These are phyloP conservation scores for Cacatua alba DNA, from an alignment of 2,113 vertebrate species.

Conservation along the genomic window DNA sequence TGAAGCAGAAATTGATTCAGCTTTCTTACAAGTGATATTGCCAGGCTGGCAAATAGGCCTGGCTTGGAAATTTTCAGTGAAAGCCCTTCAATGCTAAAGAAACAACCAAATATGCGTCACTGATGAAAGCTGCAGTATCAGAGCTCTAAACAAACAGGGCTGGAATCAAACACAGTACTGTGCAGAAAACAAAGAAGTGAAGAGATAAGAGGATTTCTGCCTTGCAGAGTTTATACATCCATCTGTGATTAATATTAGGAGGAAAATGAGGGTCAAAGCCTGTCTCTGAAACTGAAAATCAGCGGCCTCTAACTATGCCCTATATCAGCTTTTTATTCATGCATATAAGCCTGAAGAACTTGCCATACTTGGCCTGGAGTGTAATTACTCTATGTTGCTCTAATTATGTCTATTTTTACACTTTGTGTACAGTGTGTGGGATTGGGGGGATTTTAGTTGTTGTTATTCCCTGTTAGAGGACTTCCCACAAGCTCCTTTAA, in stretches of 20 bases:
- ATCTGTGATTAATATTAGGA: conserved; percentile 48
- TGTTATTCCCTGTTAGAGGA: neutral
- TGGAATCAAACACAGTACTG: neutral
- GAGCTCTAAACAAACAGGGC: neutral
- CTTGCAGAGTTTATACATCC: conserved; percentile 23
- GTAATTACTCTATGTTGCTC: neutral
- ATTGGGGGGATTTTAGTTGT: neutral
- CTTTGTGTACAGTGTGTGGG: neutral
- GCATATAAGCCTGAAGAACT: neutral
- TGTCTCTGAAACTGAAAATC: neutral
- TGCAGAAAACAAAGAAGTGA: conserved; percentile 27
- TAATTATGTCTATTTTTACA: neutral
- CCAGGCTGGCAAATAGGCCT: neutral
- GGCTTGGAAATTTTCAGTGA: neutral
- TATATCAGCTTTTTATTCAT: neutral
- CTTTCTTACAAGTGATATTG: neutral
- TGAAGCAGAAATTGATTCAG: neutral
- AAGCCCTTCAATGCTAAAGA: neutral
- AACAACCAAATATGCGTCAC: neutral
- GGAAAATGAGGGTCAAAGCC: conserved; percentile 19
- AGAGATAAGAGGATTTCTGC: conserved; percentile 65
- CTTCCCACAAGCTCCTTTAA: neutral
- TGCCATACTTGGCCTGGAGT: neutral
- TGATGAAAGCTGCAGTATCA: neutral
- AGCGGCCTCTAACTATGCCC: neutral